A percentile compares a stretch with the other conserved stretches of the same genome.
Evolutionary conservation across 2,888 invertebrate species (phyloP).

Genomic region (Leuctra nigra): DNA sequence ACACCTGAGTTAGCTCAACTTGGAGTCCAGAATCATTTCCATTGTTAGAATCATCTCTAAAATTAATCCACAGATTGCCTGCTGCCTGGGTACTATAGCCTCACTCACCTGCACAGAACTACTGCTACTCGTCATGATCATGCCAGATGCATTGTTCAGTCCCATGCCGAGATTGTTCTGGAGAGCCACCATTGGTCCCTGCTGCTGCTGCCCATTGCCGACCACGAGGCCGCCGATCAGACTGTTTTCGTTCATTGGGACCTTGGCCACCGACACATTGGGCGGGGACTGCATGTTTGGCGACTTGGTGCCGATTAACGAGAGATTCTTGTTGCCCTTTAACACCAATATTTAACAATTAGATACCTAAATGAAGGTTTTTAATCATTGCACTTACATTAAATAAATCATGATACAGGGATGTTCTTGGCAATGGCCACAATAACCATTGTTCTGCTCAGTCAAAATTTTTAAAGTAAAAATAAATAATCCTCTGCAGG

Average conservation of each 20-base stretch:
- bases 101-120: conserved; percentile 36
- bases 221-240: conserved; percentile 49
- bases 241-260: conserved; percentile 42
- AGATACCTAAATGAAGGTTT: no score
- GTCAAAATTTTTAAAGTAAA: no score
- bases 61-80: conserved; percentile 12
- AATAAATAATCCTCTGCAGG: no score
- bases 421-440: not conserved
- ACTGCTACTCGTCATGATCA: conserved; percentile 38
- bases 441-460: not conserved
- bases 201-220: no score
- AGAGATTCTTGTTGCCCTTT: conserved; percentile 64
- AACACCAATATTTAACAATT: no score
- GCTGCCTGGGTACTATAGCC: no score
- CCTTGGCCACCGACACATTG: conserved; percentile 64
- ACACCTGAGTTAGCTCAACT: no score
- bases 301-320: conserved; percentile 72
- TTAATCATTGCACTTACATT: no score
- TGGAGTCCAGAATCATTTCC: no score
- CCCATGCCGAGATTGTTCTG: conserved; percentile 39
- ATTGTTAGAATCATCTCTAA: no score
- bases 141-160: conserved; percentile 23
- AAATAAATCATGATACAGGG: no score
- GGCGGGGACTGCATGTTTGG: conserved; percentile 81
- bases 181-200: no score